A percentile compares a stretch with the other conserved stretches of the same genome.
Evolutionary conservation across 2,797 vertebrate genomes (phyloP).

Genomic region (Halcyon badia): DNA sequence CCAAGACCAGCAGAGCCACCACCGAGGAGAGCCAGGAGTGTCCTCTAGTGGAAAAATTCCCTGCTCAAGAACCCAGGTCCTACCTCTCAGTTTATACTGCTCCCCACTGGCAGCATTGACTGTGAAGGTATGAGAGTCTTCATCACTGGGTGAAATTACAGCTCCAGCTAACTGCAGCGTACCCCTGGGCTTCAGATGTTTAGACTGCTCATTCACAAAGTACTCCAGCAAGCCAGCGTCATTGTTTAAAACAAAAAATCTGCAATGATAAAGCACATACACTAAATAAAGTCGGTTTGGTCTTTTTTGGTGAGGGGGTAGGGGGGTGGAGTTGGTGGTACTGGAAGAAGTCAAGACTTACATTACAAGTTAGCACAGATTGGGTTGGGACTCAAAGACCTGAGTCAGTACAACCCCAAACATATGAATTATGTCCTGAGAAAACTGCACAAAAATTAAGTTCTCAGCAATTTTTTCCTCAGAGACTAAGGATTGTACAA

Average conservation of each 20-base stretch:
- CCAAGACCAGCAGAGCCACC: neutral
- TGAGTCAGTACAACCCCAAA: neutral
- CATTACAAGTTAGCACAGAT: neutral
- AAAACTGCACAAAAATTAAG: neutral
- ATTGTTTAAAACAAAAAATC: slow-evolving; percentile 98
- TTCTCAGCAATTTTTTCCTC: neutral
- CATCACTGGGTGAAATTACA: slow-evolving; percentile 98
- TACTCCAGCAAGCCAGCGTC: slow-evolving; percentile 96
- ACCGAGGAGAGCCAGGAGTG: slow-evolving; percentile 12
- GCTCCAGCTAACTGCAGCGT: slow-evolving; percentile 94
- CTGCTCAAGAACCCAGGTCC: neutral
- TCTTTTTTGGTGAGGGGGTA: too few relatives aligned
- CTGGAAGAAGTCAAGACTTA: neutral
- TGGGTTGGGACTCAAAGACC: neutral
- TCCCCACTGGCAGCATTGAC: slow-evolving; percentile 98
- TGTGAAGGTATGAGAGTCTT: slow-evolving; percentile 97
- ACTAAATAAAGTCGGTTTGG: neutral
- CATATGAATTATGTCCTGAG: neutral
- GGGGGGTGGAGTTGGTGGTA: neutral
- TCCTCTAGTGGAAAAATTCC: slow-evolving; percentile 43
- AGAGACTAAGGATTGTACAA: neutral
- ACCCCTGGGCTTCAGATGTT: slow-evolving; percentile 93
- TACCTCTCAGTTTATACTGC: slow-evolving; percentile 98
- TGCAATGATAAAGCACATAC: slow-evolving; percentile 61
- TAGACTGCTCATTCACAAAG: slow-evolving; percentile 96